A percentile compares a stretch with the other conserved stretches of the same genome.
These are phyloP conservation scores for Pitta sordida DNA, from an alignment of 2,113 vertebrate genomes.

Conservation along the genomic window DNA sequence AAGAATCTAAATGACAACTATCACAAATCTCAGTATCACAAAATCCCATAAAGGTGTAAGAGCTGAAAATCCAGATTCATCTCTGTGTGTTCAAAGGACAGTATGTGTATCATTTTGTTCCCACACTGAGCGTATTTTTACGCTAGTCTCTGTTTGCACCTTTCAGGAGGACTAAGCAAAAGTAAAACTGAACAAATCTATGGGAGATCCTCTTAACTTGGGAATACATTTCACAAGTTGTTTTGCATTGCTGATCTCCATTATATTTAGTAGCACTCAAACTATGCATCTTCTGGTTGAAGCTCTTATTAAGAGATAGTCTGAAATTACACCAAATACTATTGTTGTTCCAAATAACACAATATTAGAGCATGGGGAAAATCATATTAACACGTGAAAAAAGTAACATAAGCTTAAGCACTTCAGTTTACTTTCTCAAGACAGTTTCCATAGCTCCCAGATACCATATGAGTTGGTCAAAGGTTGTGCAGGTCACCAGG, in stretches of 20 bases:
- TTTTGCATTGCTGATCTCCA: not conserved
- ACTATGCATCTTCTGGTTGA: not conserved
- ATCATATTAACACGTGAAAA: not conserved
- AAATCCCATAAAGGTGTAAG: not conserved
- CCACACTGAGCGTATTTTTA: not conserved
- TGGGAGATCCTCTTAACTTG: not conserved
- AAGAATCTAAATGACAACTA: not conserved
- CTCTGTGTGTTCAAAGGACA: not conserved
- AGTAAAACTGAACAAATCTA: not conserved
- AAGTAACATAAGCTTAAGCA: slow-evolving; percentile 19
- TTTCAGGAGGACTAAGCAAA: not conserved
- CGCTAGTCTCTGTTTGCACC: too few relatives aligned
- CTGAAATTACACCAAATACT: not conserved
- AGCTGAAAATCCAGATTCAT: not conserved
- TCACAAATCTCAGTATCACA: not conserved
- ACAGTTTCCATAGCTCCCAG: slow-evolving; percentile 66
- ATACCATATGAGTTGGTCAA: slow-evolving; percentile 70
- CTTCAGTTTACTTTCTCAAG: slow-evolving; percentile 72
- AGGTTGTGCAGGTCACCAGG: slow-evolving; percentile 68
- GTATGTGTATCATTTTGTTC: not conserved
- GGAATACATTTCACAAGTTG: not conserved
- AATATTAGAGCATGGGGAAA: not conserved
- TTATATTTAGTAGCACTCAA: not conserved
- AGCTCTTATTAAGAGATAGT: not conserved
- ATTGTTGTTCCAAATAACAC: not conserved